A percentile compares a stretch with the other conserved stretches of the same genome.
Conservation (phyloP, 1,140 invertebrate genomes). For the Drosophila kepulauana region DNA sequence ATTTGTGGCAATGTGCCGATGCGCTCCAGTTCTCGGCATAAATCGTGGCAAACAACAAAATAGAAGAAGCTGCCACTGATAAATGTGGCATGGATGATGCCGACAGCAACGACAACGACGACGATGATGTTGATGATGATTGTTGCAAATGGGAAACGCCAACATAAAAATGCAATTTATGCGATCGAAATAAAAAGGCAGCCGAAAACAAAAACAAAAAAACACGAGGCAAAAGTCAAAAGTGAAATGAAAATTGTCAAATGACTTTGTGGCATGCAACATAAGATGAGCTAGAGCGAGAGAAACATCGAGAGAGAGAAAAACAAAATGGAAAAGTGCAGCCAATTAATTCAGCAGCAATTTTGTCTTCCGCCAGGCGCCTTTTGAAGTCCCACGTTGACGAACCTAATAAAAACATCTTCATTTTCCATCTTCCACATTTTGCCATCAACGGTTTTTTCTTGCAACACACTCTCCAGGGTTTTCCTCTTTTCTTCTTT, state of each 20-base stretch:
- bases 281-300: background rate
- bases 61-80: slow-evolving; percentile 6
- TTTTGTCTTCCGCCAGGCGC: slow-evolving; percentile 34
- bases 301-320: slow-evolving; percentile 12
- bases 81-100: slow-evolving; percentile 29
- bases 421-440: slow-evolving; percentile 20
- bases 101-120: too few species aligned
- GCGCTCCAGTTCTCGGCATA: slow-evolving; percentile 66
- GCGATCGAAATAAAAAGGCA: slow-evolving; percentile 5
- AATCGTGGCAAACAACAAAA: slow-evolving; percentile 10
- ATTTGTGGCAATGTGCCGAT: slow-evolving; percentile 64
- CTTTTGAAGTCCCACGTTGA: slow-evolving; percentile 40
- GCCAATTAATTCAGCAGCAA: slow-evolving; percentile 41
- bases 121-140: slow-evolving; percentile 3
- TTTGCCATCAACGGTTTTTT: slow-evolving; percentile 18
- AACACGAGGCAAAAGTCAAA: slow-evolving; percentile 25
- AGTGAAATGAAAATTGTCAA: slow-evolving; percentile 57
- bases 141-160: slow-evolving; percentile 32
- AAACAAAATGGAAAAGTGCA: slow-evolving; percentile 23
- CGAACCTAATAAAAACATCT: slow-evolving; percentile 30
- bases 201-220: background rate
- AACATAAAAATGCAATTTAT: slow-evolving; percentile 45
- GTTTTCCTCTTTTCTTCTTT: background rate
- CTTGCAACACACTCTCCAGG: slow-evolving; percentile 13
- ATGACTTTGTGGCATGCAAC: slow-evolving; percentile 50